phyloP scores from a whole-genome alignment of 2,797 vertebrate genomes.

The Pelodytes ibericus region DNA sequence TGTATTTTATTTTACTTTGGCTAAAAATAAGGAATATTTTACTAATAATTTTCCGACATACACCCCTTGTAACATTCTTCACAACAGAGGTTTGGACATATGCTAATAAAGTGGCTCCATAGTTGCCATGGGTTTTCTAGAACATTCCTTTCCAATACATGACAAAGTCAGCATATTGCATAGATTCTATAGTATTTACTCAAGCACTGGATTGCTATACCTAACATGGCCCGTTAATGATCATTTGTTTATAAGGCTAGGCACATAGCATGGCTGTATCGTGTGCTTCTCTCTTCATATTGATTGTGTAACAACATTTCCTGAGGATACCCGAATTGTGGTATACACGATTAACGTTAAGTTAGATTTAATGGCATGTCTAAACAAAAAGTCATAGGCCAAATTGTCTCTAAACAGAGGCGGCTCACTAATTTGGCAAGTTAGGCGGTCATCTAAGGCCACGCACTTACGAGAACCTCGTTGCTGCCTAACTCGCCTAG shows the following conservation, averaged over 20 bases:
- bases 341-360: conserved; percentile 26
- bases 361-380: conserved; percentile 29
- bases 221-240: conserved; percentile 7
- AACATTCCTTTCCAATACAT: too few relatives aligned
- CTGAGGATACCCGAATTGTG: conserved; percentile 6
- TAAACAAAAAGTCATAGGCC: conserved; percentile 5
- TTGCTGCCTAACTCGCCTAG: too few relatives aligned
- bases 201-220: not conserved
- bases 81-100: too few relatives aligned
- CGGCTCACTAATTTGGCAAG: too few relatives aligned
- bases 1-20: too few relatives aligned
- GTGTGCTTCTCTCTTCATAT: conserved; percentile 10
- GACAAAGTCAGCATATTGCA: not conserved
- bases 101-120: too few relatives aligned
- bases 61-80: too few relatives aligned
- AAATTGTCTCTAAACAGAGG: conserved; percentile 5
- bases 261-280: conserved; percentile 5
- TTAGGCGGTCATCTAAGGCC: too few relatives aligned
- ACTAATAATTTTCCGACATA: too few relatives aligned
- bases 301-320: conserved; percentile 23
- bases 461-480: too few relatives aligned
- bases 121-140: too few relatives aligned
- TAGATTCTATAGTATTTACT: not conserved
- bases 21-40: too few relatives aligned
- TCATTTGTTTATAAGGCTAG: conserved; percentile 22